These are phyloP conservation scores for Palythoa grandiflora DNA, from an alignment of 92 coral and sea anemone species.

Conservation along the genomic window DNA sequence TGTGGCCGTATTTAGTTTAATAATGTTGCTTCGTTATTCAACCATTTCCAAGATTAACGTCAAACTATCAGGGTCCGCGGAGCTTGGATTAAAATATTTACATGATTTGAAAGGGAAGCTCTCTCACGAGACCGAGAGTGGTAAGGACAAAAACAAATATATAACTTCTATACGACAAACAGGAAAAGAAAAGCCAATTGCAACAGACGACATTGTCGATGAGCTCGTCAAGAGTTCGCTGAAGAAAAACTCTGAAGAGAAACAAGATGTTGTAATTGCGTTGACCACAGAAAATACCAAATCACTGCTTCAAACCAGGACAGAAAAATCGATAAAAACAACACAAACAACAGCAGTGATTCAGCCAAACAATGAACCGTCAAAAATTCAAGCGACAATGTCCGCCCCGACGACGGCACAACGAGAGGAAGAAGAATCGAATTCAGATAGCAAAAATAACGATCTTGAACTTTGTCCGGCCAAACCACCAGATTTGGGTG, in stretches of 20 bases:
- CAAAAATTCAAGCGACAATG: background rate
- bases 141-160: background rate
- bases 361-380: background rate
- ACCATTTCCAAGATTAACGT: constrained; percentile 14
- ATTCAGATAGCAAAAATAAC: background rate
- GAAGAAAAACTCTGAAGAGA: background rate
- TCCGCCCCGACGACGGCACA: background rate
- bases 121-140: background rate
- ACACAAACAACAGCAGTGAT: background rate
- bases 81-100: constrained; percentile 38
- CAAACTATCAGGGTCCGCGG: constrained; percentile 28
- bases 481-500: constrained; percentile 32
- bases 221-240: background rate
- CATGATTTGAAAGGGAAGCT: constrained; percentile 23
- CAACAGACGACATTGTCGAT: background rate
- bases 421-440: background rate
- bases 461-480: constrained; percentile 33
- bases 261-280: background rate
- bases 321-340: background rate
- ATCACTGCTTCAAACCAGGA: background rate
- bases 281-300: background rate
- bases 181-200: background rate
- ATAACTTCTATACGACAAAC: background rate
- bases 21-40: constrained; percentile 14
- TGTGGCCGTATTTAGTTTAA: constrained; percentile 33